These are phyloP conservation scores for Bergia sp. DNA, from an alignment of 92 coral and sea anemone genomes.

Conservation along the genomic window DNA sequence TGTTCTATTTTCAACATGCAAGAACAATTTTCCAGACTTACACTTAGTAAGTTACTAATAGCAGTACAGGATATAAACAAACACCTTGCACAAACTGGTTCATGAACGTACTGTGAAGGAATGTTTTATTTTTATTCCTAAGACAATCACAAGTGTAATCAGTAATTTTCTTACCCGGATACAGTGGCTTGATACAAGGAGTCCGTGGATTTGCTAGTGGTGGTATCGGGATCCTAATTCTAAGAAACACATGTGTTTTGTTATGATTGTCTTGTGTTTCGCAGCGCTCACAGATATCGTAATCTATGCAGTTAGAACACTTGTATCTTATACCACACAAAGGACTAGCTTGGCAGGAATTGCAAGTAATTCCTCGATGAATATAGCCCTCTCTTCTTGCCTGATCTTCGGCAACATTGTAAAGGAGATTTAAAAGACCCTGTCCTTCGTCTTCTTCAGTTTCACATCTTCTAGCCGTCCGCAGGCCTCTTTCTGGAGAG, in stretches of 20 bases:
- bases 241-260: constrained; percentile 89
- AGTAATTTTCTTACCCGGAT: constrained; percentile 74
- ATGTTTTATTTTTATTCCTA: neutral
- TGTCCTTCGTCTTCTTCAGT: constrained; percentile 69
- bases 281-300: constrained; percentile 95
- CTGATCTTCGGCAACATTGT: constrained; percentile 92
- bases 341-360: constrained; percentile 92
- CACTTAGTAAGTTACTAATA: no score
- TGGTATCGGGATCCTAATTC: constrained; percentile 90
- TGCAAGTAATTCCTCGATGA: constrained; percentile 98
- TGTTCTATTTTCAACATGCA: no score
- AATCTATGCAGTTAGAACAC: constrained; percentile 94
- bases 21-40: no score
- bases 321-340: constrained; percentile 92
- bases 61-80: no score
- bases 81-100: neutral
- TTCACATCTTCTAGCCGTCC: constrained; percentile 25
- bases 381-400: constrained; percentile 87
- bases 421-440: constrained; percentile 78
- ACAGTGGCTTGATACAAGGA: constrained; percentile 80
- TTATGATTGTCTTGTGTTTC: constrained; percentile 91
- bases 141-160: neutral
- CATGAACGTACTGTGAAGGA: no score
- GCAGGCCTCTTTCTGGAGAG: constrained; percentile 67
- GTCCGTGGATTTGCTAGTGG: constrained; percentile 96